Base-by-base conservation (phyloP, 2,888 invertebrate species). In the Pilophorus perplexus region DNA sequence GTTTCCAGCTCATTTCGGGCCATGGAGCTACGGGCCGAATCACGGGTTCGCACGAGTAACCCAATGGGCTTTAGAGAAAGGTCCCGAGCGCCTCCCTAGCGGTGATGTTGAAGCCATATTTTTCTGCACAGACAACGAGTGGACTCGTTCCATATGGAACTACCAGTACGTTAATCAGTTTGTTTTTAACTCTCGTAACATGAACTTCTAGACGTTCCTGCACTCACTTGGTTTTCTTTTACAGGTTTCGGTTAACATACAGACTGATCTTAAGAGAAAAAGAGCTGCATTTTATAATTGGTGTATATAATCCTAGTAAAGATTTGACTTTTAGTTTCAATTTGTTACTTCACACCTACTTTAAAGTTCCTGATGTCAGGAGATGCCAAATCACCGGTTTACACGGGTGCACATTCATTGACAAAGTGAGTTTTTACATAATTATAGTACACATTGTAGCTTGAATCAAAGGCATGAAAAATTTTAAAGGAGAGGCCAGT, bases 1-100 rank as follows among this genome's bases (percentile, higher is more conserved):
- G 3, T 64, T 64, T 57, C 23, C 80, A 95, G 95, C 96, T 74
- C 93, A 94, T 82, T 96, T 95, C 79, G 96, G 95, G 66, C 87
- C 90, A 73, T 96, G 95, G 95, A 86, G 88, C 70, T 90, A 88
- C 79, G 95, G 96, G 3, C 95, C 96, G 3, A 93, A 94, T 76
- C 96, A 96, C 80, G 96, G 97, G 65, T 97, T 97, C 82, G 95
- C 94, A 62, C 84, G 95, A 75, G 89, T 94, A 76, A 86, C 90
- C 67, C 86, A 90, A 75, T 97, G 96, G 96, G 87, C 87, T 74
- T 82, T 93, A 72, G 93, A 93, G 79, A 88, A 91, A 77, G 85
- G 88, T 73, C 94, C 94, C 4, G 92, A 91, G 78, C 82, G 92
- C 72, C 80, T 93, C 74, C 89, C 90, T 69, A 92, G 89, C 77